A percentile compares a stretch with the other conserved stretches of the same genome.
Evolutionary conservation across 2,888 invertebrate species (phyloP).

Genomic region (Sinotaia quadrata): DNA sequence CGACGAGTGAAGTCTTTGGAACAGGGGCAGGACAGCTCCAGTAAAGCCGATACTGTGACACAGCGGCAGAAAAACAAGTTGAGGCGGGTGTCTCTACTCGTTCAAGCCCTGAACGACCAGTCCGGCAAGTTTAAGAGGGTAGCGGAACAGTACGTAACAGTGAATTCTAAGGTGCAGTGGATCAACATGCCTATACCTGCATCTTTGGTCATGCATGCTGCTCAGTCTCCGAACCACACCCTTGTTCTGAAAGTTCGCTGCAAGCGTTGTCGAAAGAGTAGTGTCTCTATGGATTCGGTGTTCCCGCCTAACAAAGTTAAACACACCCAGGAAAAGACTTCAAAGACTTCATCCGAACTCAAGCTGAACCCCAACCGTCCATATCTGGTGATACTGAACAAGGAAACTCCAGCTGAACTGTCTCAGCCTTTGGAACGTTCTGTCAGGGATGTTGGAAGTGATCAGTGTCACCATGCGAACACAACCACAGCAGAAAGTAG

Average conservation of each 20-base stretch:
- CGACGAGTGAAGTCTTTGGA: not conserved
- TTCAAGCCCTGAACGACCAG: slow-evolving; percentile 11
- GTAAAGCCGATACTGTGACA: too few relatives aligned
- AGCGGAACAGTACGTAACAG: slow-evolving; percentile 10
- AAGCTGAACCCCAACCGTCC: slow-evolving; percentile 20
- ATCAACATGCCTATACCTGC: slow-evolving; percentile 13
- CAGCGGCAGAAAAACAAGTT: too few relatives aligned
- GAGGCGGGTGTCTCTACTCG: slow-evolving; percentile 13
- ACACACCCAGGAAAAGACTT: not conserved
- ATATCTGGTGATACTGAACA: slow-evolving; percentile 18
- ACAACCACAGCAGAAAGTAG: not conserved
- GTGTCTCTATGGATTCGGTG: slow-evolving; percentile 12
- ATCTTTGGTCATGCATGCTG: slow-evolving; percentile 15
- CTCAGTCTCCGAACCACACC: slow-evolving; percentile 11
- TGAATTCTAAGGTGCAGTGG: slow-evolving; percentile 14
- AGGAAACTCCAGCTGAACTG: not conserved
- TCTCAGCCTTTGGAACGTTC: not conserved
- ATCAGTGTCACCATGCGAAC: not conserved
- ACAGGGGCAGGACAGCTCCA: too few relatives aligned
- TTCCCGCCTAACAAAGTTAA: not conserved
- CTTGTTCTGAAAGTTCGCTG: slow-evolving; percentile 17
- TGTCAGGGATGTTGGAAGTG: not conserved
- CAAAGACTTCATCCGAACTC: not conserved
- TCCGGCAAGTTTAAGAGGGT: slow-evolving; percentile 22
- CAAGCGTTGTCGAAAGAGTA: slow-evolving; percentile 14